Evolutionary conservation across 2,797 vertebrate species (phyloP), one percentile per base, ranked within the genome.

Genomic region (Jordanella pulchra): DNA sequence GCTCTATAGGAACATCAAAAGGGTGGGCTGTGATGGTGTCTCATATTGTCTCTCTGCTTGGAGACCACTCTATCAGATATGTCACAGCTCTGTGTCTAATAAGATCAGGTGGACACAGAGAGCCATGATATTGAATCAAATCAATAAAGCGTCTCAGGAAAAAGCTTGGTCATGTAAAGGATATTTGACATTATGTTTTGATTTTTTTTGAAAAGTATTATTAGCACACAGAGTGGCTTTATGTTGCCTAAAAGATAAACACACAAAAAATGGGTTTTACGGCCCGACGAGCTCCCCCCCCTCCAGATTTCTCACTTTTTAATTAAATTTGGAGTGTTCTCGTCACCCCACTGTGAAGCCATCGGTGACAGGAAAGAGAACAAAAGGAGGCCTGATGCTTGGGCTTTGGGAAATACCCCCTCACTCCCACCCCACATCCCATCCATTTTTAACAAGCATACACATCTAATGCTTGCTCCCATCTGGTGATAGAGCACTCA

Each of bases 281-380:
- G 17, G 58, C 21, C 30, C 18, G 21, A 15, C 3, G 28, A 18
- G 0, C 28, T 28, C 28, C 3, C 55, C 30, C 21, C 76, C 72
- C 72, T 25, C 70, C 78, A 39, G 65, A 55, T 75, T 74, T 83
- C 74, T 87, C 86, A 89, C 86, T 89, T 89, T 91, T 89, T 93
- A 92, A 92, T 93, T 87, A 90, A 91, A 89, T 90, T 91, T 90
- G 80, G 83, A 89, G 89, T 78, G 84, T 81, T 82, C 79, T 80
- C 84, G 88, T 92, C 85, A 77, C 84, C 92, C 93, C 85, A 90
- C 91, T 90, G 89, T 77, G 89, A 92, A 89, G 87, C 92, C 91
- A 92, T 89, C 82, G 69, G 92, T 88, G 89, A 88, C 89, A 88
- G 86, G 80, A 79, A 72, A 68, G 77, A 89, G 92, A 92, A 95